Conservation (phyloP, 1,140 invertebrate species). For the Conopomorpha cramerella region DNA sequence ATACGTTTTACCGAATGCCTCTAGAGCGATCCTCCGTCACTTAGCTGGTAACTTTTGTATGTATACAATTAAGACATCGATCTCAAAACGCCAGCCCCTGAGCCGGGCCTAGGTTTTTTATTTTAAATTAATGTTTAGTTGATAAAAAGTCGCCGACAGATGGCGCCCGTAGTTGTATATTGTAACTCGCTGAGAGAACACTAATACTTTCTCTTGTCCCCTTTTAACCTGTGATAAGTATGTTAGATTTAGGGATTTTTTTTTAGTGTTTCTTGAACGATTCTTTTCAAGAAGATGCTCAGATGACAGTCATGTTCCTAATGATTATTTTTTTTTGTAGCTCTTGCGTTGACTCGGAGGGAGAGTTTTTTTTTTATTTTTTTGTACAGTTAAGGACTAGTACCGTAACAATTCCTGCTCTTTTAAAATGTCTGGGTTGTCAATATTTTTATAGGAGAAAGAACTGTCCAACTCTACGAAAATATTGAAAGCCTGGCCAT, state of each 20-base stretch:
- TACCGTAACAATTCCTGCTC: too few relatives aligned
- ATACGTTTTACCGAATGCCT: too few relatives aligned
- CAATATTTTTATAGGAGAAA: too few relatives aligned
- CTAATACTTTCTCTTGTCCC: conserved; percentile 58
- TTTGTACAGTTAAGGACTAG: too few relatives aligned
- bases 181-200: conserved; percentile 48
- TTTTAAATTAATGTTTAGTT: conserved; percentile 16
- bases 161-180: conserved; percentile 47
- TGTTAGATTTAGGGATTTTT: conserved; percentile 50
- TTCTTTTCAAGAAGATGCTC: conserved; percentile 46
- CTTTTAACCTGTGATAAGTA: conserved; percentile 60
- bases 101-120: conserved; percentile 42
- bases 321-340: conserved; percentile 16
- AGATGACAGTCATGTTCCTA: conserved; percentile 46
- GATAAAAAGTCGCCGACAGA: not conserved
- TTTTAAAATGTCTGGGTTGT: too few relatives aligned
- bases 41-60: too few relatives aligned
- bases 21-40: too few relatives aligned
- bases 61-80: conserved; percentile 47
- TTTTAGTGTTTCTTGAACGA: conserved; percentile 39
- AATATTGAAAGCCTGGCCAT: too few relatives aligned
- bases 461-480: too few relatives aligned
- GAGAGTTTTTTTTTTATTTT: conserved; percentile 37
- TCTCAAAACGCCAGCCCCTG: conserved; percentile 35
- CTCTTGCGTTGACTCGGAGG: too few relatives aligned